Evolutionary conservation across 2,797 vertebrate genomes (phyloP).

Genomic region (Acanthurus leucopareius): DNA sequence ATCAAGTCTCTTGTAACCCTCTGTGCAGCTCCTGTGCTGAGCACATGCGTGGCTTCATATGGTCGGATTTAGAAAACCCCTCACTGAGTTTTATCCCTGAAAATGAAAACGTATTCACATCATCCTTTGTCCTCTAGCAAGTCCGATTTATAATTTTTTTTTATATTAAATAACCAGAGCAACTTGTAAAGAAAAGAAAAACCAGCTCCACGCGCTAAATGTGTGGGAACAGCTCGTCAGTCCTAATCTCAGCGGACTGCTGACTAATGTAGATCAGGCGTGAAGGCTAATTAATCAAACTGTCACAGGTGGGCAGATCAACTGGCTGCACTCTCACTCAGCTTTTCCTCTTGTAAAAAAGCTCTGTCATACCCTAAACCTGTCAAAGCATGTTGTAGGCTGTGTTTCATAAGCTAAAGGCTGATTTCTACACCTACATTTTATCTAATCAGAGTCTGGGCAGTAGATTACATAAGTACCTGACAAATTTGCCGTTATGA

Average conservation of each 20-base stretch:
- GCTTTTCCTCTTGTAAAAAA: background rate
- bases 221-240: conserved; percentile 34
- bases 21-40: too few species aligned
- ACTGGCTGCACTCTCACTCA: conserved; percentile 18
- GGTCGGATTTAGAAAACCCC: too few species aligned
- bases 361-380: background rate
- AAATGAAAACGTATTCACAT: background rate
- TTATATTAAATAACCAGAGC: background rate
- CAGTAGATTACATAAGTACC: too few species aligned
- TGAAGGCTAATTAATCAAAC: conserved; percentile 33
- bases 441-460: too few species aligned
- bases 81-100: background rate
- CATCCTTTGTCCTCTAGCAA: background rate
- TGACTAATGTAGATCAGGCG: conserved; percentile 21
- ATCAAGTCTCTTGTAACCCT: too few species aligned
- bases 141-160: background rate
- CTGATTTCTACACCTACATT: background rate
- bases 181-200: background rate
- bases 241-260: background rate
- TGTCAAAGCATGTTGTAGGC: background rate
- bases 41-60: too few species aligned
- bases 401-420: background rate
- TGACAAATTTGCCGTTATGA: too few species aligned
- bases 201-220: background rate
- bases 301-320: conserved; percentile 45